Base-by-base conservation (phyloP, 53 echinoderm and acorn worm species). In the Apostichopus leukothele region DNA sequence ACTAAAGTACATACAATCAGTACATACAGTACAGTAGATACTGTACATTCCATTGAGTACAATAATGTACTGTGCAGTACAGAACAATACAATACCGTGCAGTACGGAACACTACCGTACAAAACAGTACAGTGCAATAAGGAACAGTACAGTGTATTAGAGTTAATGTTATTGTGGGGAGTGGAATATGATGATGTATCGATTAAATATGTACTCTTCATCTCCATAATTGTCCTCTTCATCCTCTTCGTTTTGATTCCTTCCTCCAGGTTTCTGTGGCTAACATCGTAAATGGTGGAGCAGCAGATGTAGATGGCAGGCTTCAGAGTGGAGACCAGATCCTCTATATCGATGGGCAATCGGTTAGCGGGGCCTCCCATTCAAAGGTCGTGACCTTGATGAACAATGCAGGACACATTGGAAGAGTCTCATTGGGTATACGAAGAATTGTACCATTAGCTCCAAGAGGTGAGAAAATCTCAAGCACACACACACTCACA, bases 291-390 rank as follows among this genome's bases (percentile, higher is more conserved):
- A 73, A 90, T 4, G 92, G 92, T 21, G 95, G 97, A 26, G 95
- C 95, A 22, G 97, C 97, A 23, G 92, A 94, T 74, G 67, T 92
- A 39, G 97, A 97, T 89, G 95, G 95, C 52, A 89, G 97, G 12
- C 89, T 97, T 27, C 63, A 73, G 66, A 91, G 90, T 14, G 97
- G 95, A 4, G 97, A 97, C 89, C 95, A 97, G 60, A 88, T 97
- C 16, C 94, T 97, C 53, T 97, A 97, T 67, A 92, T 95, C 50
- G 97, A 97, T 83, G 97, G 97, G 52, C 95, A 95, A 78, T 91
- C 95, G 0, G 95, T 95, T 67, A 83, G 91, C 1, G 90, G 90
- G 12, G 79, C 97, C 7, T 94, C 95, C 9, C 97, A 97, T 79
- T 87, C 90, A 52, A 93, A 90, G 81, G 97, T 97, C 60, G 97